These are phyloP conservation scores for Rhynchomys soricoides DNA, from an alignment of 2,113 vertebrate genomes.

Conservation along the genomic window DNA sequence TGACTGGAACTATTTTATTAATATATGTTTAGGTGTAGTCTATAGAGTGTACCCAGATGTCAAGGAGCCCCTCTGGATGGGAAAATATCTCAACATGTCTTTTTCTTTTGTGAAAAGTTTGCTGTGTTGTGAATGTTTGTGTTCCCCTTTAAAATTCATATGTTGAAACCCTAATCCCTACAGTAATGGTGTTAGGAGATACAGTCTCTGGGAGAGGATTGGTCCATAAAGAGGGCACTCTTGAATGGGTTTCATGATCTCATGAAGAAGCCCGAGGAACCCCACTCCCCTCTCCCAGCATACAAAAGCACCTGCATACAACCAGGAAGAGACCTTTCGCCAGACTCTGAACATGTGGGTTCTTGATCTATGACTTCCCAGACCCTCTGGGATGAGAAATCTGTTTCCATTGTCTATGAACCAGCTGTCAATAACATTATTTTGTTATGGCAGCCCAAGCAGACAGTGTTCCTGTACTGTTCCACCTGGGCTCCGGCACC, in stretches of 20 bases:
- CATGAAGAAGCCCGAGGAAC: neutral
- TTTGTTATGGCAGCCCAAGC: neutral
- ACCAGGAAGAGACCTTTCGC: neutral
- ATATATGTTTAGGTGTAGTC: neutral
- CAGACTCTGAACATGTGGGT: neutral
- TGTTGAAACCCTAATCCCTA: neutral
- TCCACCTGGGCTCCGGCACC: accelerated
- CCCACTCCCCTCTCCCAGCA: neutral
- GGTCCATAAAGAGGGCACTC: neutral
- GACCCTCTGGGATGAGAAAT: neutral
- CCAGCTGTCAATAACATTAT: neutral
- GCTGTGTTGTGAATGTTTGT: neutral
- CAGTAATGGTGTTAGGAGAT: neutral
- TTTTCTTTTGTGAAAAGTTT: neutral
- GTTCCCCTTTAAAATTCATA: neutral
- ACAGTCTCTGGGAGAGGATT: neutral
- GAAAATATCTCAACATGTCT: neutral
- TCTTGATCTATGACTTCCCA: neutral
- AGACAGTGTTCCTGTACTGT: neutral
- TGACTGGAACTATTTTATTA: neutral
- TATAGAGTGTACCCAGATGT: neutral
- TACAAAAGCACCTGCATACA: neutral
- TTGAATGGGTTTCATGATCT: neutral
- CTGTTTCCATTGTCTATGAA: neutral
- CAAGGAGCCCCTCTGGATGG: neutral